Conservation (phyloP, 2,113 vertebrate genomes). For the Coptodon bakossiorum region DNA sequence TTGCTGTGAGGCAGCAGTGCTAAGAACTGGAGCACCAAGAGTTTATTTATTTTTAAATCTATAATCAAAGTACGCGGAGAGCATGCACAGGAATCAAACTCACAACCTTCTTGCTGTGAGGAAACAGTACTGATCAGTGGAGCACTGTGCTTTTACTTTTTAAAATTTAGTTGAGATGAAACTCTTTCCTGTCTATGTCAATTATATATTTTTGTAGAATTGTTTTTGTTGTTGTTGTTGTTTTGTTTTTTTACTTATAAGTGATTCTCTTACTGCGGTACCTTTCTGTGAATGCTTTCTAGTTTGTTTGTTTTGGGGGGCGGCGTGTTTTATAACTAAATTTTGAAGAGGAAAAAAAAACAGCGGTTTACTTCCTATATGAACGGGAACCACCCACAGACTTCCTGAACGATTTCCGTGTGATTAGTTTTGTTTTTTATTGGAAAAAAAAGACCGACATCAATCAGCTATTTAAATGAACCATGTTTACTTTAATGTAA, state of each 20-base stretch:
- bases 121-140: background rate
- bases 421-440: background rate
- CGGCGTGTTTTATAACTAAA: background rate
- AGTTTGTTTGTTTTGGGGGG: background rate
- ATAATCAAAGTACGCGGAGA: no score
- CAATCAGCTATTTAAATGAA: background rate
- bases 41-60: no score
- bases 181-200: background rate
- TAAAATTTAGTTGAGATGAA: background rate
- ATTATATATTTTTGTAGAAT: background rate
- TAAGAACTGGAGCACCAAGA: no score
- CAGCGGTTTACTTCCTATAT: background rate
- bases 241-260: background rate
- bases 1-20: background rate
- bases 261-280: rapidly evolving
- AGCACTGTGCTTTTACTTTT: background rate
- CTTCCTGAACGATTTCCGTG: background rate
- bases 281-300: background rate
- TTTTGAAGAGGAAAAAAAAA: background rate
- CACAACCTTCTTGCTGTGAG: background rate
- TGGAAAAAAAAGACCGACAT: rapidly evolving
- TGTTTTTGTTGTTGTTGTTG: background rate
- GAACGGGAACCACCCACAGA: background rate
- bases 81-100: no score
- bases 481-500: background rate